Evolutionary conservation across 2,888 invertebrate genomes (phyloP), one percentile per base, ranked within the genome.

Genomic region (Leptinotarsa juncta): DNA sequence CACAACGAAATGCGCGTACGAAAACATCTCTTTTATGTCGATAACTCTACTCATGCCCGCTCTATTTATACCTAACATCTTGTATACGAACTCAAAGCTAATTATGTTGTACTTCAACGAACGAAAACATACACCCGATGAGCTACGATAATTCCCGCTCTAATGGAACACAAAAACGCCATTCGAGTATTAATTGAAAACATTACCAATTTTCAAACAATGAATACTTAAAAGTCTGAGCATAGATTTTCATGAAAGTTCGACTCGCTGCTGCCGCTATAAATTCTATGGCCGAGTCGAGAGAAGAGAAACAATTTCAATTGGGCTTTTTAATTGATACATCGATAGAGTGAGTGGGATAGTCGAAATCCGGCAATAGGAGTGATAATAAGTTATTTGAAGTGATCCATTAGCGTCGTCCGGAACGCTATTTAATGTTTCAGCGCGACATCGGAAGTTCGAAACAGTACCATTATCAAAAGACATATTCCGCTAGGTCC

Each of bases 371-470:
- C 77, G 70, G 60, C 75, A 65, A 75, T 80, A 72, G 79, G 77
- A 79, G 79, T 78, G 79, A 81, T 80, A 80, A 81, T 81, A 79
- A 80, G 78, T 81, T 81, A 81, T 81, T 79, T 79, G 78, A 81
- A 81, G 79, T 81, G 82, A 79, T 81, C 81, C 82, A 82, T 81
- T 81, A 81, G 79, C 74, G 78, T 76, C 73, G 81, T 74, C 76
- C 78, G 79, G 80, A 82, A 80, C 77, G 78, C 77, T 77, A 80
- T 82, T 82, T 81, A 81, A 78, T 80, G 80, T 80, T 82, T 81
- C 75, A 77, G 62, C 32, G 62, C n/a, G 62, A 62, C 32, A 62
- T 62, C 26, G 62, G 32, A 62, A 32, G 62, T 62, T 62, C 32
- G 14, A 14, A 20, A 57, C 57, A 57, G 20, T 14, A 14, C 55